Base-by-base conservation (phyloP, 1,140 invertebrate genomes). In the Diplogasteroides magnus region DNA sequence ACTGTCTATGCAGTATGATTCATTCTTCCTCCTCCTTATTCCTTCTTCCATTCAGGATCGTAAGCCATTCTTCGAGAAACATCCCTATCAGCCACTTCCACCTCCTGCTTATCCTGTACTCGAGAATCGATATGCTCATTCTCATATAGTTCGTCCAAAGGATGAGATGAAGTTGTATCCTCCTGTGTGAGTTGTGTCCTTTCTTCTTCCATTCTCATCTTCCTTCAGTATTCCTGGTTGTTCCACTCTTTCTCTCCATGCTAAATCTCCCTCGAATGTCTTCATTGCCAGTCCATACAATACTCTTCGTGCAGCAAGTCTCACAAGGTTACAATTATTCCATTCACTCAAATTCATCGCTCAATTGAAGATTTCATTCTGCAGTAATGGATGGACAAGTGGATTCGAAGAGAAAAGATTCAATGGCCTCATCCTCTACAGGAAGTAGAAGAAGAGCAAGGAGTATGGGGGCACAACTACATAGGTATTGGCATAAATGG, bases 221-320 rank as follows among this genome's bases (percentile, higher is more conserved):
- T 14, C 70, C 58, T 72, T 63, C 57, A 81, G 81, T 29, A 77
- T 83, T 56, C 80, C 77, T 31, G 80, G 80, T n/a, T 77, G 78
- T 64, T 82, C 80, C 3, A 83, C 80, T 6, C 71, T 82, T 14
- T 83, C 80, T 23, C 67, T 82, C 31, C 80, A 82, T 64, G 74
- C 72, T 48, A 66, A 74, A 28, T 72, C 74, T 29, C 73, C 79
- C 1, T 75, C 58, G 32, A 64, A 32, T 37, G 66, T 76, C 31
- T 82, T 82, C 65, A 69, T 82, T 29, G 80, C 77, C 14, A 80
- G 77, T 61, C 80, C 80, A 2, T 82, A 82, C 68, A 82, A 83
- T 64, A 82, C 80, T 14, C 64, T 82, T 23, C 61, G 81, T 57
- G 77, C 80, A 23, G 74, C 76, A 23, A 80, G 77, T 15, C 61